Conservation (phyloP, 2,888 invertebrate species). For the Ichneumon xanthorius region DNA sequence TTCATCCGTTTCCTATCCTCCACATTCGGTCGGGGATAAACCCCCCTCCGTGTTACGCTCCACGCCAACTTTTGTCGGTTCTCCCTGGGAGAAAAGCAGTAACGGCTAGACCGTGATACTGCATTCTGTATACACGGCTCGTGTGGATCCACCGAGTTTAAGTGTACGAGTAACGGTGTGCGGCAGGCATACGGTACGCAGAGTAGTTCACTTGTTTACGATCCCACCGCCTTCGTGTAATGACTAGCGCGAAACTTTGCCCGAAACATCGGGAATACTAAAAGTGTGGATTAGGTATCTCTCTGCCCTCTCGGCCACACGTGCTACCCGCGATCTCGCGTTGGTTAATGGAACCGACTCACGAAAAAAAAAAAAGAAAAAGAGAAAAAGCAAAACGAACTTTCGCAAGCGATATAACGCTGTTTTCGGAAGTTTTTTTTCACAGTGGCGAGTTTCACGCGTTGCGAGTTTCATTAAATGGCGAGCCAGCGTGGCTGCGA, state of each 20-base stretch:
- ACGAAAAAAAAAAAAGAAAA: background rate
- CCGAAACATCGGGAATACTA: slow-evolving; percentile 36
- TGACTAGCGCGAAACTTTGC: slow-evolving; percentile 18
- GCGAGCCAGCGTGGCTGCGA: background rate
- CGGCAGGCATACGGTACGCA: background rate
- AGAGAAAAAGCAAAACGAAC: slow-evolving; percentile 7
- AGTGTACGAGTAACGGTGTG: background rate
- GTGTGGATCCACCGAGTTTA: background rate
- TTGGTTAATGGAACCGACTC: slow-evolving; percentile 28
- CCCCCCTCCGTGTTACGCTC: slow-evolving; percentile 17
- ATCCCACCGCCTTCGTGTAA: slow-evolving; percentile 28
- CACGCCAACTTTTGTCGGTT: slow-evolving; percentile 36
- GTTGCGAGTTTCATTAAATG: slow-evolving; percentile 7
- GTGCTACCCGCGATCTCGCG: slow-evolving; percentile 1
- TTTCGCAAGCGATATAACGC: slow-evolving; percentile 9
- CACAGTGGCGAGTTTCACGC: background rate
- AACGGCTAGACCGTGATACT: slow-evolving; percentile 37
- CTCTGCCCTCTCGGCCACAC: slow-evolving; percentile 5
- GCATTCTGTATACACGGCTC: slow-evolving; percentile 5
- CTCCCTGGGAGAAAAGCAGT: slow-evolving; percentile 19
- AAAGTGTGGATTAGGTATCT: slow-evolving; percentile 1
- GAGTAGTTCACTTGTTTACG: slow-evolving; percentile 47
- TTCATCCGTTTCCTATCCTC: slow-evolving; percentile 3
- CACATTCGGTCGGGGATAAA: slow-evolving; percentile 7
- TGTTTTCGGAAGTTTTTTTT: slow-evolving; percentile 3